Base-by-base conservation (phyloP, 2,797 vertebrate species). In the Microhierax caerulescens region DNA sequence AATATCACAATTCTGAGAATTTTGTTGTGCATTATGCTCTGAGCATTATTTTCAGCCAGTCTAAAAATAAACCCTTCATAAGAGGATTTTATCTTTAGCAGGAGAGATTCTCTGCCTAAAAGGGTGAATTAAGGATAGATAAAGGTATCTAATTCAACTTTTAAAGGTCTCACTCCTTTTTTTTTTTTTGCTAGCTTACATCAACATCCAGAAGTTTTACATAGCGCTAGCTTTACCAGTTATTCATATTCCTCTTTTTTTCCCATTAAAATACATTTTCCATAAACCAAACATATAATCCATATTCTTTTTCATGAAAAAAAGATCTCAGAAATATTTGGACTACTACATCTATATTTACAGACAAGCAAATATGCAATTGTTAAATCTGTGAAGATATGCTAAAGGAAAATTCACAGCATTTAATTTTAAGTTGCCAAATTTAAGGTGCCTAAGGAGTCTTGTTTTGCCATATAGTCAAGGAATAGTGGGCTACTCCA, bases 81-180 rank as follows among this genome's bases (percentile, higher is more conserved):
- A 97, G 95, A 97, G 93, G 96, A 96, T 95, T 96, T 79, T 65
- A 84, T 90, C 54, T 13, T 13, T 10, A 92, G 37, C 61, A 84
- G 45, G 53, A 86, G 39, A 91, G 68, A 93, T 82, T 90, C 80
- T 91, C 60, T 92, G 60, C 61, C 67, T 92, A 86, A 92, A 90
- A 92, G 84, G 93, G 93, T 97, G 68, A 96, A 91, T 91, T 95
- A 90, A 96, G 93, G 94, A 80, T 60, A 90, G 41, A 93, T 25
- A 24, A 28, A 77, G 56, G 64, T 78, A 82, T 4, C 21, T 10
- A 59, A 9, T 82, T 60, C 13, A 63, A 63, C 23, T 79, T 92
- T 68, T 21, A 28, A 11, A 84, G 84, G 11, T 13, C 4, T 47
- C 8, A 41, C 15, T 41, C 39, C 32, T n/a, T 75, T 50, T 39